Evolutionary conservation across 1,140 invertebrate genomes (phyloP).

Genomic region (Eueides isabella): DNA sequence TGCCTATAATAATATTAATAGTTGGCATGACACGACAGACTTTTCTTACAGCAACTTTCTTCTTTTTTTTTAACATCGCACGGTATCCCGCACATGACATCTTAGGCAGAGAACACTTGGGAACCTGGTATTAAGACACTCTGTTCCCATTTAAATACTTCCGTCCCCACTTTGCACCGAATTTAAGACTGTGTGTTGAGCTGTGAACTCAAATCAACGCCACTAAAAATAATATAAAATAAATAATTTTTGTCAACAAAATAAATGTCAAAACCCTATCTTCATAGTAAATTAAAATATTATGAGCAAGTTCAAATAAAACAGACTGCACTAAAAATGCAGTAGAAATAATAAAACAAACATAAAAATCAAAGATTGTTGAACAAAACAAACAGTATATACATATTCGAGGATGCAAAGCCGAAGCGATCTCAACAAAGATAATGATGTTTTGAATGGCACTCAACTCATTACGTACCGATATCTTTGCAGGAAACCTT

Average conservation of each 20-base stretch:
- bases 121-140: too few relatives aligned
- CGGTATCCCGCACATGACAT: too few relatives aligned
- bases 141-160: too few relatives aligned
- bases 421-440: conserved; percentile 56
- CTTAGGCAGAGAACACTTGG: too few relatives aligned
- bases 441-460: conserved; percentile 74
- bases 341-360: neutral
- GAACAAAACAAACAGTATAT: conserved; percentile 37
- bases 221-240: neutral
- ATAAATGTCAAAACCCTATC: conserved; percentile 2
- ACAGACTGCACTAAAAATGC: conserved; percentile 5
- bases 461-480: conserved; percentile 75
- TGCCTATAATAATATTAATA: too few relatives aligned
- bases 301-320: neutral
- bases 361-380: conserved; percentile 11
- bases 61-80: too few relatives aligned
- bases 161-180: too few relatives aligned
- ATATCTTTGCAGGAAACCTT: conserved; percentile 70
- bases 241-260: neutral
- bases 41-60: too few relatives aligned
- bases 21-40: too few relatives aligned
- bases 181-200: too few relatives aligned
- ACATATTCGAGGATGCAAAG: conserved; percentile 42
- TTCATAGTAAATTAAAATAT: neutral
- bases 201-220: too few relatives aligned